These are phyloP conservation scores for Lycocerus yunnanus DNA, from an alignment of 2,888 invertebrate species.

Conservation along the genomic window DNA sequence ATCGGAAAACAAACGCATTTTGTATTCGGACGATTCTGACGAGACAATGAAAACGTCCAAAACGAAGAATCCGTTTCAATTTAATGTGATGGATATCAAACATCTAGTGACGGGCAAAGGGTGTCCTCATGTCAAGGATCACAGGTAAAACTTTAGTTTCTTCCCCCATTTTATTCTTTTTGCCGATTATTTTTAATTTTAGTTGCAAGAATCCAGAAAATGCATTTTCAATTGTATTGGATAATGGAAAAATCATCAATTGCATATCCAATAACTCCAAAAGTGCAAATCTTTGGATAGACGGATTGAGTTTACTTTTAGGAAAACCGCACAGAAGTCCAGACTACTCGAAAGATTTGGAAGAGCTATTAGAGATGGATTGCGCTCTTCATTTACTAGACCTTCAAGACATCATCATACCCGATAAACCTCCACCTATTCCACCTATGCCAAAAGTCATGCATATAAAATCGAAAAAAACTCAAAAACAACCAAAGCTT, in stretches of 20 bases:
- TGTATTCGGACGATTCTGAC: conserved; percentile 34
- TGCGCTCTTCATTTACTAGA: conserved; percentile 48
- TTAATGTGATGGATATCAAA: conserved; percentile 42
- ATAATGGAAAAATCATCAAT: conserved; percentile 44
- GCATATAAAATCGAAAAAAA: conserved; percentile 37
- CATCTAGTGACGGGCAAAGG: conserved; percentile 49
- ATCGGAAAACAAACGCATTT: conserved; percentile 32
- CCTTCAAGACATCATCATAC: conserved; percentile 48
- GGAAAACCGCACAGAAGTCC: conserved; percentile 45
- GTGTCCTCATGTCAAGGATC: conserved; percentile 46
- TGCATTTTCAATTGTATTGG: conserved; percentile 48
- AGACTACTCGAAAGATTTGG: conserved; percentile 46
- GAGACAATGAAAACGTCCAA: conserved; percentile 12
- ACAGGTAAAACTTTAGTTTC: conserved; percentile 39
- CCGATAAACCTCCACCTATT: conserved; percentile 45
- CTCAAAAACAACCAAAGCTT: conserved; percentile 38
- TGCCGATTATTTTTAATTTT: neutral
- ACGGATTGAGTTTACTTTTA: conserved; percentile 47
- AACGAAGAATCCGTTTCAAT: conserved; percentile 31
- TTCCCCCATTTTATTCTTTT: conserved; percentile 1
- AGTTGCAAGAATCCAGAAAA: conserved; percentile 39
- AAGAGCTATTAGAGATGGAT: conserved; percentile 50
- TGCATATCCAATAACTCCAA: conserved; percentile 47
- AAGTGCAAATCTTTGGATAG: conserved; percentile 49
- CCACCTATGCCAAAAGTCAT: conserved; percentile 41